Conservation (phyloP, 1,140 invertebrate genomes). For the Sipha flava region DNA sequence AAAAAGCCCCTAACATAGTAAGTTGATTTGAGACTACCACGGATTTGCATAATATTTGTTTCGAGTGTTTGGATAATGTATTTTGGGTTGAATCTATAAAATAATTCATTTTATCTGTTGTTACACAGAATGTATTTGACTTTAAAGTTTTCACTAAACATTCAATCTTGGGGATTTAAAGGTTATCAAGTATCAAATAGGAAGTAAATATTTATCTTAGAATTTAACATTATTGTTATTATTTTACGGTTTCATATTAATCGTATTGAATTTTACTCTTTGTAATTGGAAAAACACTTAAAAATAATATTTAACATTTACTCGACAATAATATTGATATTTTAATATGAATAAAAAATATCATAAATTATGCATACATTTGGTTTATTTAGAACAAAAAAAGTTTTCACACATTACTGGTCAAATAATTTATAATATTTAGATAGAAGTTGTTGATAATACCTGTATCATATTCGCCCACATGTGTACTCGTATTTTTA, state of each 20-base stretch:
- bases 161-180: background rate
- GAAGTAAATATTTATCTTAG: background rate
- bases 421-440: background rate
- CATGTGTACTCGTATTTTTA: too few species aligned
- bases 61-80: background rate
- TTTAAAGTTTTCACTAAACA: background rate
- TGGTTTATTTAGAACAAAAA: too few species aligned
- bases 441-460: background rate
- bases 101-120: background rate
- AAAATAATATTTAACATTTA: too few species aligned
- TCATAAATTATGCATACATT: too few species aligned
- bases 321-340: too few species aligned
- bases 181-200: background rate
- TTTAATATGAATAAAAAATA: too few species aligned
- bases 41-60: conserved; percentile 23
- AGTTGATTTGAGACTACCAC: background rate
- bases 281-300: too few species aligned
- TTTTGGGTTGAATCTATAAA: background rate
- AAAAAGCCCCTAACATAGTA: background rate
- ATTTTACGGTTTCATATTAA: background rate
- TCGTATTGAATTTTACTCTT: background rate
- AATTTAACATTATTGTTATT: background rate
- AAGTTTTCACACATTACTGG: too few species aligned
- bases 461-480: too few species aligned
- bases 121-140: background rate